Evolutionary conservation across 2,888 invertebrate genomes (phyloP), one percentile per base, ranked within the genome.

Genomic region (Nymphalis c-album): DNA sequence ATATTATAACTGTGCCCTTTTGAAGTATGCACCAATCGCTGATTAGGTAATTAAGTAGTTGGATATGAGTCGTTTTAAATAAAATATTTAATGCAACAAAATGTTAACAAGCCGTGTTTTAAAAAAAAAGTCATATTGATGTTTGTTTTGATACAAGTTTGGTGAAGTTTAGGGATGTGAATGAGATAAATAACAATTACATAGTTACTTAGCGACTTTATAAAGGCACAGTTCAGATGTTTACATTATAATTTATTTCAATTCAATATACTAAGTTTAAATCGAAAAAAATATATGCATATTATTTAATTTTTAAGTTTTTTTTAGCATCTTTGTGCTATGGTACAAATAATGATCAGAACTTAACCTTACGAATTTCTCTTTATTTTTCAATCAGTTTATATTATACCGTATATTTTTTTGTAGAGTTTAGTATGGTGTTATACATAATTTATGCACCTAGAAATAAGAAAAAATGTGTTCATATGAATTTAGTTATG

Each of bases 381-480:
- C 50, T 71, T 61, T 62, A 20, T 60, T 60, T 57, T 63, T 63
- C 63, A 63, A 50, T 59, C 66, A 68, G 6, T 60, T 63, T 63
- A 60, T 40, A 46, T 47, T 62, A 53, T 46, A 67, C 63, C 66
- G 62, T 65, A 60, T 66, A 64, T 70, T 65, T 73, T 47, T 80
- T 75, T 75, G 76, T 86, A 83, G 81, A 78, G 78, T 80, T 80
- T 84, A 86, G 82, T 74, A 81, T 79, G 84, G 85, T 85, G 87
- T 89, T 73, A 67, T 81, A 79, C 76, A 82, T 83, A 82, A 77
- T 64, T 68, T 82, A 84, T 85, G 85, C 87, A 88, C 84, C 81
- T 91, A 89, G 88, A 70, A 71, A 76, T 91, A 90, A 90, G 90
- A 79, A 89, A 90, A 90, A 87, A 91, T 91, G 91, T 91, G 91